Evolutionary conservation across 2,888 invertebrate species (phyloP), one percentile per base, ranked within the genome.

Genomic region (Sialis lutaria): DNA sequence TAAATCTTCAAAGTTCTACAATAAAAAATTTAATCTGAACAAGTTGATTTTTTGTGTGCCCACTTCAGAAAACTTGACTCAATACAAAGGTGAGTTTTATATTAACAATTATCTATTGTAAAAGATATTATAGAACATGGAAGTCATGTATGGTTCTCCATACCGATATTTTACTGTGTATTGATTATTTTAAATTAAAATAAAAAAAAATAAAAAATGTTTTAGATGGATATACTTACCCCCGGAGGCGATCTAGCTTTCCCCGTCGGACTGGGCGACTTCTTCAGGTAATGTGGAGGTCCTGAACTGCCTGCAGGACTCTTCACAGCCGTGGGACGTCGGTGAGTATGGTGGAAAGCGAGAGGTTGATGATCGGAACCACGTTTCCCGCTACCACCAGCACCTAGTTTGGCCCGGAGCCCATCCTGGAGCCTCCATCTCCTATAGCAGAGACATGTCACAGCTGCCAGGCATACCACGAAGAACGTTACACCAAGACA

Each of bases 261-360:
- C 61, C 74, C 71, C 5, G 89, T 88, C 0, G 91, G 90, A 50
- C 89, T 88, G 0, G 91, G 90, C n/a, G 85, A 88, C 67, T 92
- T 93, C 70, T 90, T 89, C 61, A 91, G 67, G 65, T 89, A 90
- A 63, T 89, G 88, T 31, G 74, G 70, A n/a, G 58, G 59, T 6
- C 57, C 54, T 32, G 80, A 79, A 52, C 77, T 77, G 9, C 83
- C 84, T 46, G 83, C 86, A 1, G 90, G 90, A 50, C 87, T 89
- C 54, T 87, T 83, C 47, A 91, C 89, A 1, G 86, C 86, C 1
- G 82, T 82, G 5, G 85, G 82, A 53, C 82, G 75, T 1, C 82
- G 73, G 1, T 82, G 80, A 0, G 80, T 75, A 52, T 81, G 78
- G 53, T 81, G 77, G 66, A 81, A 80, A 40, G 82, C 78, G 65